A percentile compares a stretch with the other conserved stretches of the same genome.
Conservation (phyloP, 2,888 invertebrate genomes). For the Bimastos eiseni region DNA sequence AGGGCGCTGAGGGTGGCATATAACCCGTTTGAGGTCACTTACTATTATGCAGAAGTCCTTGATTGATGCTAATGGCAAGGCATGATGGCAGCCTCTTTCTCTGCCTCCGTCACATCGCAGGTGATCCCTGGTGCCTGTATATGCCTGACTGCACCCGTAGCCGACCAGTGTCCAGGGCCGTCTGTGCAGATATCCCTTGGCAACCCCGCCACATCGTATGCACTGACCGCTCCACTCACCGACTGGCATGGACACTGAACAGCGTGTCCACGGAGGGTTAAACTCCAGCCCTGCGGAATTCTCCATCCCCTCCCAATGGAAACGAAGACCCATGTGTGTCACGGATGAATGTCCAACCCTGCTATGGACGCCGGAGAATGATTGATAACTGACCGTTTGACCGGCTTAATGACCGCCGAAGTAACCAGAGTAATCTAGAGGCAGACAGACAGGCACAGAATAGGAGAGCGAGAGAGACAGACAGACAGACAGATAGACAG, state of each 20-base stretch:
- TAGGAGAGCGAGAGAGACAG: neutral
- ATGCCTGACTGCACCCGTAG: neutral
- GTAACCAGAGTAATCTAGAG: neutral
- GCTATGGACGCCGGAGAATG: neutral
- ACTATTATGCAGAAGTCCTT: neutral
- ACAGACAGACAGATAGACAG: neutral
- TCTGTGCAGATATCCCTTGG: neutral
- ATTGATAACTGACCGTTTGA: conserved; percentile 13
- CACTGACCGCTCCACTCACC: neutral
- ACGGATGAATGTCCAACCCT: neutral
- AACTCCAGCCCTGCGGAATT: conserved; percentile 3
- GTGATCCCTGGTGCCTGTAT: neutral
- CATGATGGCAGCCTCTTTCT: neutral
- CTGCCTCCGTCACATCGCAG: neutral
- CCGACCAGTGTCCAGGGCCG: neutral
- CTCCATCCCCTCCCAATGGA: neutral
- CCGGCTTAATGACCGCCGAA: conserved; percentile 13
- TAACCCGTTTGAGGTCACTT: neutral
- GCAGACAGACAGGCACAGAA: neutral
- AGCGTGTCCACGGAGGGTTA: conserved; percentile 6
- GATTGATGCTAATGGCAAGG: neutral
- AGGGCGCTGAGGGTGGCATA: too few relatives aligned
- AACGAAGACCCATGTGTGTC: neutral
- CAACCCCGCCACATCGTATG: neutral
- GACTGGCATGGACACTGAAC: neutral